Percentiles rank a stretch among this genome's conserved stretches.
These are phyloP conservation scores for Trachops cirrhosus DNA, from an alignment of 2,797 vertebrate species.

Conservation along the genomic window DNA sequence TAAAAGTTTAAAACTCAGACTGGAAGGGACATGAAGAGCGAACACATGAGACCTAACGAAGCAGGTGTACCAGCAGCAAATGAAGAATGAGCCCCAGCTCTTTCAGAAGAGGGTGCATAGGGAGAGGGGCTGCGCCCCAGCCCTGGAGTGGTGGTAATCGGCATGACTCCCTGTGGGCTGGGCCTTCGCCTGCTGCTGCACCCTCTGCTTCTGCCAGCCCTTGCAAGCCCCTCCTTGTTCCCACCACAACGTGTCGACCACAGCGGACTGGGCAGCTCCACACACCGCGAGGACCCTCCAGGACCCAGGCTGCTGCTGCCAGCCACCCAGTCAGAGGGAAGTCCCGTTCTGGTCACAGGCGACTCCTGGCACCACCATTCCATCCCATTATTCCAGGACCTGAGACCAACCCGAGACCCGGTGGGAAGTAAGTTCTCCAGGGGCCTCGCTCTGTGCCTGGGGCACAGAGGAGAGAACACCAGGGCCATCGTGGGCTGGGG, in stretches of 20 bases:
- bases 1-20: background rate
- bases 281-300: no score
- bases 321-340: background rate
- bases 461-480: background rate
- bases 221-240: background rate
- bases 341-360: background rate
- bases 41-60: background rate
- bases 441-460: background rate
- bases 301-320: background rate
- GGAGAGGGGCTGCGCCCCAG: no score
- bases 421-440: background rate
- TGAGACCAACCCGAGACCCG: background rate
- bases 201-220: background rate
- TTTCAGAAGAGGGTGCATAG: background rate
- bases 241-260: accelerated
- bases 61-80: background rate
- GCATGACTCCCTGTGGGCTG: no score
- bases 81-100: background rate
- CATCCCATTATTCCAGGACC: background rate
- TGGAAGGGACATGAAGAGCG: background rate
- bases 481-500: background rate
- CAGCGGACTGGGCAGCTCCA: no score
- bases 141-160: background rate
- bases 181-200: background rate
- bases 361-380: background rate